Evolutionary conservation across 1,140 invertebrate species (phyloP).

Genomic region (Drosophila erecta): DNA sequence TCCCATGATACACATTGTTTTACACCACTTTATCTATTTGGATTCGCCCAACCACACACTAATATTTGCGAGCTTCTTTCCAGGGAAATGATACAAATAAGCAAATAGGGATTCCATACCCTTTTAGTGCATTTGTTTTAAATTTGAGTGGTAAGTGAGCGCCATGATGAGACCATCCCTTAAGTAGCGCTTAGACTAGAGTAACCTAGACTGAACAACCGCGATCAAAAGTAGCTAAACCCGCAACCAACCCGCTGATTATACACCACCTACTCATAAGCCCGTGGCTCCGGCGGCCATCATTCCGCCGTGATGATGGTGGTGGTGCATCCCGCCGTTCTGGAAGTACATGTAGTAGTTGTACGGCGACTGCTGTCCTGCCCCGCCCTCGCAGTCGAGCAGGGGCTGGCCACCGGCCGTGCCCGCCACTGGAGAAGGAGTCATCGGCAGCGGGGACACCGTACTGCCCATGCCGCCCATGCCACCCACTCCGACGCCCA

Average conservation of each 20-base stretch:
- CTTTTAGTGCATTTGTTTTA: not conserved
- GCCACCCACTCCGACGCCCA: constrained; percentile 41
- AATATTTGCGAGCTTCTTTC: constrained; percentile 1
- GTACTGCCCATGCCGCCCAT: constrained; percentile 63
- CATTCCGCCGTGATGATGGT: constrained; percentile 81
- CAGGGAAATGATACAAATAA: not conserved
- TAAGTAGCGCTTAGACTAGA: constrained; percentile 13
- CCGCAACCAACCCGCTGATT: constrained; percentile 40
- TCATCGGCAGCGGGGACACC: constrained; percentile 70
- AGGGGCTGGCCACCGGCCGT: constrained; percentile 60
- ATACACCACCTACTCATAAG: constrained; percentile 65
- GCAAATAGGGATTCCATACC: not conserved
- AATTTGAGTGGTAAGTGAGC: constrained; percentile 4
- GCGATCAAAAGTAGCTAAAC: constrained; percentile 16
- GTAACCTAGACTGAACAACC: constrained; percentile 29
- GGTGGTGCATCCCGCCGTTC: constrained; percentile 84
- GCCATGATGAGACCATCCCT: constrained; percentile 1
- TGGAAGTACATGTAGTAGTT: constrained; percentile 90
- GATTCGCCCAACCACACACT: not conserved
- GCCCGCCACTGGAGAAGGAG: constrained; percentile 69
- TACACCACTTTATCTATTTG: not conserved
- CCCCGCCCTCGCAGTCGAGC: constrained; percentile 72
- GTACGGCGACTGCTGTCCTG: constrained; percentile 87
- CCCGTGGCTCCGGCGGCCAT: constrained; percentile 82
- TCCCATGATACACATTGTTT: not conserved